phyloP scores from a whole-genome alignment of 2,888 invertebrate genomes.

The Plemyria rubiginata region DNA sequence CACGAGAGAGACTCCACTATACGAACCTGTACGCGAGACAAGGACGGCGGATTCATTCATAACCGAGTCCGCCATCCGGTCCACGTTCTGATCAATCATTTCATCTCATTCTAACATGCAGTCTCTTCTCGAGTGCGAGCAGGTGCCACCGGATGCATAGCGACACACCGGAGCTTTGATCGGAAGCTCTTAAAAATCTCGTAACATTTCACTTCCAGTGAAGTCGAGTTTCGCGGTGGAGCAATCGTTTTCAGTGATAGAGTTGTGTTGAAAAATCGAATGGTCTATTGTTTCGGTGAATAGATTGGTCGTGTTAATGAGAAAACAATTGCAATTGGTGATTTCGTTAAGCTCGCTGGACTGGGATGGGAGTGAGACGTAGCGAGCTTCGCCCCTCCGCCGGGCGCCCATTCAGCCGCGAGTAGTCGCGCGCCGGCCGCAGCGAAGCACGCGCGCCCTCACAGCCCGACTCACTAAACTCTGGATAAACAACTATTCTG shows the following conservation, averaged over 20 bases:
- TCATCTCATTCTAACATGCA: conserved; percentile 82
- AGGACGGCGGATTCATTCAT: conserved; percentile 82
- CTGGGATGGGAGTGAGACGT: conserved; percentile 66
- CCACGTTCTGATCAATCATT: conserved; percentile 78
- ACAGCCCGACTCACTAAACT: conserved; percentile 57
- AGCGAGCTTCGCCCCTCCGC: conserved; percentile 82
- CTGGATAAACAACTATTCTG: conserved; percentile 62
- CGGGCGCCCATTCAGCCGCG: conserved; percentile 73
- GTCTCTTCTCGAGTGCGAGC: conserved; percentile 78
- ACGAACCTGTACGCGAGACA: conserved; percentile 58
- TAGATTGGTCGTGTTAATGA: conserved; percentile 60
- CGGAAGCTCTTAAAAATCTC: conserved; percentile 75
- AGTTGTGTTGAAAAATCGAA: conserved; percentile 43
- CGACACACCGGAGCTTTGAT: conserved; percentile 69
- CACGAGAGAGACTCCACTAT: conserved; percentile 65
- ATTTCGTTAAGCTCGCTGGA: conserved; percentile 76
- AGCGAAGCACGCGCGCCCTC: conserved; percentile 80
- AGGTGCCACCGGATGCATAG: conserved; percentile 80
- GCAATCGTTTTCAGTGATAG: conserved; percentile 23
- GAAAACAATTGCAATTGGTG: conserved; percentile 77
- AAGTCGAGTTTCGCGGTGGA: conserved; percentile 39
- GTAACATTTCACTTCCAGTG: conserved; percentile 57
- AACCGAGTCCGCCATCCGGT: conserved; percentile 84
- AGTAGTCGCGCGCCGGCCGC: conserved; percentile 81
- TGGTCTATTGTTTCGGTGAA: conserved; percentile 38